Percentiles rank a stretch among this genome's conserved stretches.
Evolutionary conservation across 2,797 vertebrate species (phyloP).

Genomic region (Ispidina lecontei): DNA sequence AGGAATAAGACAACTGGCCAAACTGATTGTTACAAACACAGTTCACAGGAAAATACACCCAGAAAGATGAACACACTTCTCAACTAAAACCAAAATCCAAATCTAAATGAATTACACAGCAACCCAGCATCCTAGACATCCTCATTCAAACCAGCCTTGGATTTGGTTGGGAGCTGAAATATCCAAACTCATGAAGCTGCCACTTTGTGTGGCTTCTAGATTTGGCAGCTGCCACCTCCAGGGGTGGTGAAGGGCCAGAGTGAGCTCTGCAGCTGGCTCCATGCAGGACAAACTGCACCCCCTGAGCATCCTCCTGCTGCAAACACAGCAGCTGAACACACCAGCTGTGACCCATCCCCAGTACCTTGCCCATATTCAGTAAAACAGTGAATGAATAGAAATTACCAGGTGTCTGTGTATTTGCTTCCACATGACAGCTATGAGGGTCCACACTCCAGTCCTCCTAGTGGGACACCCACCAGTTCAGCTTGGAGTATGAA

Average conservation of each 20-base stretch:
- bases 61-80: not conserved
- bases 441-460: not conserved
- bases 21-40: not conserved
- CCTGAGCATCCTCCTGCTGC: not conserved
- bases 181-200: accelerated
- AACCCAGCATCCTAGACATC: not conserved
- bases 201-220: not conserved
- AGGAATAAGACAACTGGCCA: constrained; percentile 35
- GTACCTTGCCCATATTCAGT: not conserved
- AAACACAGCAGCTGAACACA: not conserved
- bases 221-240: not conserved
- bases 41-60: not conserved
- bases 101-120: not conserved
- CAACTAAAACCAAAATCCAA: not conserved
- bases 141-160: not conserved
- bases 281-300: not conserved
- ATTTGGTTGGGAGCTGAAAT: not conserved
- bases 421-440: not conserved
- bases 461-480: not conserved
- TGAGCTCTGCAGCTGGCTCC: not conserved
- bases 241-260: accelerated
- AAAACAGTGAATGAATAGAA: not conserved
- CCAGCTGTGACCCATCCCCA: not conserved
- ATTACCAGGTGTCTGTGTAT: accelerated
- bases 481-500: not conserved